Percentiles rank a stretch among this genome's conserved stretches.
These are phyloP conservation scores for Fringilla coelebs DNA, from an alignment of 2,797 vertebrate species.

Conservation along the genomic window DNA sequence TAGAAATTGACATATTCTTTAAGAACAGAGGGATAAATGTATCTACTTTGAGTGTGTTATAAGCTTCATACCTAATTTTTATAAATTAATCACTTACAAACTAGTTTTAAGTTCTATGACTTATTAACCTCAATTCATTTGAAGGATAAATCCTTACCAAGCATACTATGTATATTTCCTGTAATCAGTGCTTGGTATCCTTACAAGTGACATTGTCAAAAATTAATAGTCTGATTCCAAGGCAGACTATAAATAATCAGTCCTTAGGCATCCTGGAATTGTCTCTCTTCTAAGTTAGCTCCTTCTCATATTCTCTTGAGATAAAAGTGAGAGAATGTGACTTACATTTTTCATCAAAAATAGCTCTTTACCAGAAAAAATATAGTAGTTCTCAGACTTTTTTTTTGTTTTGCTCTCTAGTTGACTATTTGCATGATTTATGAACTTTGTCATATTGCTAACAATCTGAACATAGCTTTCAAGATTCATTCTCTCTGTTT, in stretches of 20 bases:
- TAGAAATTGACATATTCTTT: neutral
- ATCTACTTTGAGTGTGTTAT: neutral
- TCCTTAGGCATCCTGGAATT: neutral
- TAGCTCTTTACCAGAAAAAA: neutral
- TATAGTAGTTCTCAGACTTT: neutral
- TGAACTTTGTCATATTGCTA: neutral
- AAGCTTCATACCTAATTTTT: neutral
- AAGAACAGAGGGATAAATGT: neutral
- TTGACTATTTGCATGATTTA: neutral
- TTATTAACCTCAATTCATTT: neutral
- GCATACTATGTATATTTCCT: neutral
- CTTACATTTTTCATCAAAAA: neutral
- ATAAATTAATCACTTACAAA: neutral
- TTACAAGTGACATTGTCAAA: neutral
- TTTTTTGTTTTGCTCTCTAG: neutral
- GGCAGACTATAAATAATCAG: neutral
- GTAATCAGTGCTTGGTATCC: neutral
- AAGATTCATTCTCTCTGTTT: neutral
- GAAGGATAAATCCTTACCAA: neutral
- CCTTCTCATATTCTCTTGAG: neutral
- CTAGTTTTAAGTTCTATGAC: neutral
- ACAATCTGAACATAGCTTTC: neutral
- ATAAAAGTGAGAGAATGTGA: neutral
- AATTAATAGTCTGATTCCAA: neutral
- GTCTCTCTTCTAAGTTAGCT: neutral